Conservation (phyloP, 2,113 vertebrate species). For the Phyllostomus discolor region DNA sequence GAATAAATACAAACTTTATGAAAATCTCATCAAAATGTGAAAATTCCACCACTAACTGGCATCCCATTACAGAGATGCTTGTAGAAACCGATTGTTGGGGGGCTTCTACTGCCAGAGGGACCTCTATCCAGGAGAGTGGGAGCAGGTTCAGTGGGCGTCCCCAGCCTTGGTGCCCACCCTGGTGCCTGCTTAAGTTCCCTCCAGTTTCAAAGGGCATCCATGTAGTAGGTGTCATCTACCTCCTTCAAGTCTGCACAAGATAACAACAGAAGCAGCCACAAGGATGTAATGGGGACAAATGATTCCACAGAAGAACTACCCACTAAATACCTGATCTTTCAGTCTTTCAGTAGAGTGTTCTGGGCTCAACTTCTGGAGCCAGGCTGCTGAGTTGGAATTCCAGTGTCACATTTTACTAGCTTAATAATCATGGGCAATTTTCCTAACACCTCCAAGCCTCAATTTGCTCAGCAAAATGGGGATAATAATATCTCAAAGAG, state of each 20-base stretch:
- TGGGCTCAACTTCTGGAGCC: background rate
- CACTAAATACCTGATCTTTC: background rate
- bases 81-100: background rate
- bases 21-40: background rate
- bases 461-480: background rate
- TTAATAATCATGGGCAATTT: background rate
- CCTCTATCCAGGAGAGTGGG: background rate
- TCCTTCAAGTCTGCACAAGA: background rate
- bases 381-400: background rate
- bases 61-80: background rate
- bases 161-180: fast-evolving
- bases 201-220: background rate
- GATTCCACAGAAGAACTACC: background rate
- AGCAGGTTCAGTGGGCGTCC: background rate
- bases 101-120: background rate
- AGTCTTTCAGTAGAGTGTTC: background rate
- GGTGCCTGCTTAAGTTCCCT: background rate
- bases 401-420: background rate
- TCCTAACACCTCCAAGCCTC: background rate
- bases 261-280: background rate
- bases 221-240: background rate
- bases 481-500: background rate
- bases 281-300: background rate
- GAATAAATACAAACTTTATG: background rate
- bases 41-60: background rate